Percentiles rank a stretch among this genome's conserved stretches.
Conservation (phyloP, 2,797 vertebrate genomes). For the Phoeniculus purpureus region DNA sequence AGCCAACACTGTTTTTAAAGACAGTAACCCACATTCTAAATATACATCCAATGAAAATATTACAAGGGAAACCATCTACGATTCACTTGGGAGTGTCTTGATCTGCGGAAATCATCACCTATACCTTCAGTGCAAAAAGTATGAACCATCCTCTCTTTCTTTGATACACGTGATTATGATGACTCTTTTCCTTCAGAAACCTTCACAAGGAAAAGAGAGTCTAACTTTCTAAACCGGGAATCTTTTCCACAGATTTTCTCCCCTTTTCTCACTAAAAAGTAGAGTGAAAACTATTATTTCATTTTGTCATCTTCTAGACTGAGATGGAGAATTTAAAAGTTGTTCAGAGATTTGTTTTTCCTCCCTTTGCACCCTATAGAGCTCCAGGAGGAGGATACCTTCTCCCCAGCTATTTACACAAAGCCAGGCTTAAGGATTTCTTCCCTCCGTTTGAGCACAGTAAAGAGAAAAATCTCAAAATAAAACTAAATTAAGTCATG, state of each 20-base stretch:
- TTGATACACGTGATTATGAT: conserved; percentile 28
- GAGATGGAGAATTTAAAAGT: conserved; percentile 40
- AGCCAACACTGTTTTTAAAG: conserved; percentile 71
- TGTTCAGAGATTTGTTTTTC: conserved; percentile 28
- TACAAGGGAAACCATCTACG: conserved; percentile 62
- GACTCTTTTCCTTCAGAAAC: conserved; percentile 62
- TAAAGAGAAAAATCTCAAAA: background rate
- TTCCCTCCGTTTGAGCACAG: background rate
- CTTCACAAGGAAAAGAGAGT: conserved; percentile 49
- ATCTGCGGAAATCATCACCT: conserved; percentile 74
- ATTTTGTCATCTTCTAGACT: conserved; percentile 52
- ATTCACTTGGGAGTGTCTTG: conserved; percentile 68
- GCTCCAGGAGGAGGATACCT: background rate
- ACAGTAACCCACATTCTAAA: conserved; percentile 56
- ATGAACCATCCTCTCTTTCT: conserved; percentile 54
- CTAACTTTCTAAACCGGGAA: conserved; percentile 58
- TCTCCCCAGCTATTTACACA: conserved; percentile 1
- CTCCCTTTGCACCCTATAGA: conserved; percentile 9
- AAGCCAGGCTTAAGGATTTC: background rate
- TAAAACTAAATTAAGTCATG: background rate
- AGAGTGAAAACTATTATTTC: conserved; percentile 5
- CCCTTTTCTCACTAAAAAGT: background rate
- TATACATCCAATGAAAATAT: conserved; percentile 62
- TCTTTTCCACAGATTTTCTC: conserved; percentile 42
- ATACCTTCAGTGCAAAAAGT: conserved; percentile 42